A percentile compares a stretch with the other conserved stretches of the same genome.
These are phyloP conservation scores for Bungarus multicinctus DNA, from an alignment of 2,113 vertebrate genomes.

Conservation along the genomic window DNA sequence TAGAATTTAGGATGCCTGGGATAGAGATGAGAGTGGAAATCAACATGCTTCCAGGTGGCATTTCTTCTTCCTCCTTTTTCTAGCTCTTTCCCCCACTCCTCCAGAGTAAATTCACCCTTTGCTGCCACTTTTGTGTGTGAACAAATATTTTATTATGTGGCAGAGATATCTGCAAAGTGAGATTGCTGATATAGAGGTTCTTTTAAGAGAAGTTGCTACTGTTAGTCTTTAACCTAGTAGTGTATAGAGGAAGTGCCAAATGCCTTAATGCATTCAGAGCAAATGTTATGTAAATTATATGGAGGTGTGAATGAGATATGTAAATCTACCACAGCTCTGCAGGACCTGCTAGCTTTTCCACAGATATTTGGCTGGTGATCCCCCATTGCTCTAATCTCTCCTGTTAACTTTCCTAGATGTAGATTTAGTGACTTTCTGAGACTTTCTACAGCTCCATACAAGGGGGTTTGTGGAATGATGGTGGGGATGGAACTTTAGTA, in stretches of 20 bases:
- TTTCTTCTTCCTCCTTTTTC: neutral
- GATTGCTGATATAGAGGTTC: neutral
- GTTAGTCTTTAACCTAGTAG: neutral
- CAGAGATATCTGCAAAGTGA: neutral
- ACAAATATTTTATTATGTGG: neutral
- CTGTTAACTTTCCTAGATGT: neutral
- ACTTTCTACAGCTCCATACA: too few relatives aligned
- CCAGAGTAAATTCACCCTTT: neutral
- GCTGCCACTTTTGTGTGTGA: neutral
- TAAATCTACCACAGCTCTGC: neutral
- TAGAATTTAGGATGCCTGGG: neutral
- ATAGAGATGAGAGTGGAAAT: neutral
- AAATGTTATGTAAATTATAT: slow-evolving; percentile 29
- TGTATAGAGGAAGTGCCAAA: slow-evolving; percentile 13
- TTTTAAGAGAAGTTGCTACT: neutral
- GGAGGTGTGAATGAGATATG: slow-evolving; percentile 7
- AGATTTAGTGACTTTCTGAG: neutral
- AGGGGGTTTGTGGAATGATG: neutral
- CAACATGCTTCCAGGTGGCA: neutral
- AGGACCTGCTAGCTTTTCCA: neutral
- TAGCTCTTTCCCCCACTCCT: neutral
- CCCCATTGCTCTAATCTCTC: neutral
- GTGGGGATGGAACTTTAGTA: neutral
- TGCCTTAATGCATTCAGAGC: slow-evolving; percentile 13
- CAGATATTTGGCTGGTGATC: neutral